Evolutionary conservation across 2,888 invertebrate genomes (phyloP), one percentile per base, ranked within the genome.

Genomic region (Smittia aterrima): DNA sequence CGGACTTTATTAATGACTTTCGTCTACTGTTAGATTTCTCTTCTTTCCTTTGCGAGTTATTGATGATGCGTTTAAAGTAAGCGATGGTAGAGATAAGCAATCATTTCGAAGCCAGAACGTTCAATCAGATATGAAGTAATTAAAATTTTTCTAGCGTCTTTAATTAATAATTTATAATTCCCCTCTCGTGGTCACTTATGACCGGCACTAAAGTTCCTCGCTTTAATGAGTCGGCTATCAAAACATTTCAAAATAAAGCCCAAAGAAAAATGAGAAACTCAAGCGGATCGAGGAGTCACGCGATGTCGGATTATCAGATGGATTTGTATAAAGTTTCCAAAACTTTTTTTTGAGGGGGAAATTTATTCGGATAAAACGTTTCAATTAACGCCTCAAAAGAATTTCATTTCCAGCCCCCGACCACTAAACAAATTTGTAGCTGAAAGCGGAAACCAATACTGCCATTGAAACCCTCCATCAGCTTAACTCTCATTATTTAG

Each of bases 151-250:
- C n/a, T 9, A 62, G n/a, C 27, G 7, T 27, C 47, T 68, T 68
- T 47, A 68, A 68, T 68, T 47, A 68, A 68, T 68, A 68, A 68
- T 68, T 68, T 40, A 68, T 68, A 68, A 68, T 40, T 24, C 22
- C 40, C 47, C n/a, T 22, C 25, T 18, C 18, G 9, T 20, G 47
- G 16, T 16, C 47, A 47, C 47, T 47, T 47, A 68, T 47, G 68
- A 68, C 68, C 47, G 20, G 47, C 53, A 71, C 7, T 58, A 58
- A 16, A 58, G 7, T 22, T 47, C 53, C 47, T 47, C 22, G n/a
- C 66, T 27, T 32, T 68, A 27, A 47, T 11, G 41, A 20, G 68
- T n/a, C n/a, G n/a, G n/a, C 38, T 47, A 25, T 68, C 68, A 68
- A 68, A 53, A 71, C 54, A 54, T 54, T 25, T 71, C 70, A 71